Evolutionary conservation across 2,888 invertebrate genomes (phyloP).

Genomic region (Rotaria sp.): DNA sequence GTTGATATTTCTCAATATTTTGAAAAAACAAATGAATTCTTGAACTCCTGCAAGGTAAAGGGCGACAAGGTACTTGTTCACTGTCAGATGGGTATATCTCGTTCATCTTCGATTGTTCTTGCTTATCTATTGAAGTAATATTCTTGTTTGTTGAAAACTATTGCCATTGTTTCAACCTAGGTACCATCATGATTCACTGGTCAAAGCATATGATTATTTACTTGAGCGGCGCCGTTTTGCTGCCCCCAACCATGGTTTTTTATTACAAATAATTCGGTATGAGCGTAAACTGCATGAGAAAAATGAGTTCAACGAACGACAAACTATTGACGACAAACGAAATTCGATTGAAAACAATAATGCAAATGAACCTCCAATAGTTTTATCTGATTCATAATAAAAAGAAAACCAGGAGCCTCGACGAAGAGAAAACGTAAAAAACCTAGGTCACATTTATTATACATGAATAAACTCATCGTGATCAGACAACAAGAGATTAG

Average conservation of each 20-base stretch:
- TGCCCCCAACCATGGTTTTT: neutral
- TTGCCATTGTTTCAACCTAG: too few relatives aligned
- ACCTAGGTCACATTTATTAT: too few relatives aligned
- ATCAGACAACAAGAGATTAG: too few relatives aligned
- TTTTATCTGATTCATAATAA: too few relatives aligned
- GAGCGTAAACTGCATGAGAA: neutral
- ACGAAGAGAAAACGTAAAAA: too few relatives aligned
- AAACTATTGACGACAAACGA: neutral
- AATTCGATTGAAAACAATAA: too few relatives aligned
- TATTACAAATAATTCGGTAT: neutral
- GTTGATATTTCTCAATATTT: neutral
- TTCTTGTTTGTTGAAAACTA: too few relatives aligned
- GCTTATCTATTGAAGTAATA: neutral
- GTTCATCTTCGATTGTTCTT: neutral
- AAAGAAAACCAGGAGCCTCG: too few relatives aligned
- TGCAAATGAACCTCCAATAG: too few relatives aligned
- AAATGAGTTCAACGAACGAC: neutral
- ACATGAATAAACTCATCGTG: too few relatives aligned
- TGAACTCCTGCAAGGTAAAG: neutral
- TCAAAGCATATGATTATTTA: neutral
- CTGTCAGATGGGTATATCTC: neutral
- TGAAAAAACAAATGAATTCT: neutral
- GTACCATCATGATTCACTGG: neutral
- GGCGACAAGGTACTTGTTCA: neutral
- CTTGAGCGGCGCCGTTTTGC: neutral